phyloP scores from a whole-genome alignment of 2,797 vertebrate genomes.

The Psittacula echo region DNA sequence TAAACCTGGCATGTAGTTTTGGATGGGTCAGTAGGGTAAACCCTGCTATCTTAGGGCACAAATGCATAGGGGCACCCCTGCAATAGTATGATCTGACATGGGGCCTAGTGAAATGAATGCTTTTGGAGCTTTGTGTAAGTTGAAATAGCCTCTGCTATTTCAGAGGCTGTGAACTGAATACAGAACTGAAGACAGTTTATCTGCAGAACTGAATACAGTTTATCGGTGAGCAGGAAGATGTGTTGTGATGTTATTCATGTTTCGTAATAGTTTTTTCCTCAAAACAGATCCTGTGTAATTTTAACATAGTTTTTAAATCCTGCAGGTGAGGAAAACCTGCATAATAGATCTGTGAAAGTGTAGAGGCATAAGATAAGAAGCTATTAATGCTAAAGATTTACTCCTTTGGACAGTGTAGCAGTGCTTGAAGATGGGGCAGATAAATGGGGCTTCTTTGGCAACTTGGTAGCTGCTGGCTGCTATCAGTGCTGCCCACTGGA shows the following conservation, averaged over 20 bases:
- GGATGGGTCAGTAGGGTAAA: neutral
- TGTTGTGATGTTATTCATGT: accelerated
- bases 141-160: neutral
- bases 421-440: neutral
- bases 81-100: neutral
- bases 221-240: neutral
- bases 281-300: neutral
- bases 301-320: neutral
- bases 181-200: neutral
- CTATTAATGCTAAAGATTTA: neutral
- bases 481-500: neutral
- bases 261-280: neutral
- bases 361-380: neutral
- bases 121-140: neutral
- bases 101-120: neutral
- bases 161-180: too few species aligned
- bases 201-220: neutral
- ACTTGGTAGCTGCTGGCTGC: neutral
- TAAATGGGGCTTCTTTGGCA: neutral
- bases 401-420: accelerated
- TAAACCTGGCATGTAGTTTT: neutral
- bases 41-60: neutral
- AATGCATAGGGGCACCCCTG: neutral
- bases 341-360: neutral
- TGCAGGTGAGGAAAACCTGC: neutral